These are phyloP conservation scores for Platysteira castanea DNA, from an alignment of 2,113 vertebrate species.

Conservation along the genomic window DNA sequence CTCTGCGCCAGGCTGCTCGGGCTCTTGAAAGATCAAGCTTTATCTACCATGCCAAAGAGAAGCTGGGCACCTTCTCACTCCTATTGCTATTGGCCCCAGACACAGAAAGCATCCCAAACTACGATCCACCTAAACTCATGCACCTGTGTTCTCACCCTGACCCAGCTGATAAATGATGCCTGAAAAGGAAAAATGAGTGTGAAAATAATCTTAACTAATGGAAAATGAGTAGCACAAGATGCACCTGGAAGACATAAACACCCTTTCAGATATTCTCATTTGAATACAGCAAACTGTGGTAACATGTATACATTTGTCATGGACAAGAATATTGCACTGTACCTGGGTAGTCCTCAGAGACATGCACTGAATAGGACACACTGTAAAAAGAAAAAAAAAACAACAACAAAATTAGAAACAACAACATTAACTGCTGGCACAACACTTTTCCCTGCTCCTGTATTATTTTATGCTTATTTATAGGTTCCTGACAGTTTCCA, in stretches of 20 bases:
- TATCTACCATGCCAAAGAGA: neutral
- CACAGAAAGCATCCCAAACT: neutral
- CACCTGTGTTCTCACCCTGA: neutral
- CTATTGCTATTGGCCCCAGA: neutral
- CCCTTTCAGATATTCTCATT: neutral
- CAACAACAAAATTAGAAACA: neutral
- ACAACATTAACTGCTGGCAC: neutral
- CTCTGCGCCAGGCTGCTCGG: neutral
- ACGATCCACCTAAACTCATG: neutral
- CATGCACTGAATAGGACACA: conserved; percentile 86
- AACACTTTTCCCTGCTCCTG: neutral
- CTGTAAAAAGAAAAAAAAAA: conserved; percentile 60
- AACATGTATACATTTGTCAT: neutral
- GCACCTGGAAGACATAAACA: neutral
- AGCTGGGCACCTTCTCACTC: neutral
- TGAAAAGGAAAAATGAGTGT: neutral
- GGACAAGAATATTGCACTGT: conserved; percentile 40
- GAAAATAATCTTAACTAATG: neutral
- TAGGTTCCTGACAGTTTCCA: neutral
- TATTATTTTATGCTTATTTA: conserved; percentile 35
- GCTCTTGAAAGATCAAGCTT: neutral
- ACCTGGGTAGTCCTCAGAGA: conserved; percentile 93
- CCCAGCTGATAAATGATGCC: neutral
- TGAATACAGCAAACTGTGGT: neutral
- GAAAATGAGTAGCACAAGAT: neutral